These are phyloP conservation scores for Polymixis flavicincta DNA, from an alignment of 2,888 invertebrate genomes.

Conservation along the genomic window DNA sequence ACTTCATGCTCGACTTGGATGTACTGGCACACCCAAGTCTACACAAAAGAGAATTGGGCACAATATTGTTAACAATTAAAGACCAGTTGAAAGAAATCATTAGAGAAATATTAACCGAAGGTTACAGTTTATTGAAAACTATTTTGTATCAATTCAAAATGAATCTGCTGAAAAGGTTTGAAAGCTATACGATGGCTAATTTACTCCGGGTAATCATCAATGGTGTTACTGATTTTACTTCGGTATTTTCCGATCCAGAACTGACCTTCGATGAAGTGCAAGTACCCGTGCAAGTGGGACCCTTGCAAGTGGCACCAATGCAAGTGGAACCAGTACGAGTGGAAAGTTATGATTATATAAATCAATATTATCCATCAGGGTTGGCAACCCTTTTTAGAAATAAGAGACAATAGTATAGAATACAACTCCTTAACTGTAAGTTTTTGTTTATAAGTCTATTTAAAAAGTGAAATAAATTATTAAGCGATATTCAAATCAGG, in stretches of 20 bases:
- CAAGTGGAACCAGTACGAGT: conserved; percentile 19
- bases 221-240: conserved; percentile 72
- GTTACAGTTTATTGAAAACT: conserved; percentile 65
- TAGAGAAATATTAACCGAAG: conserved; percentile 70
- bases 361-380: conserved; percentile 22
- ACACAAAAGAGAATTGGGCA: conserved; percentile 63
- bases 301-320: conserved; percentile 1
- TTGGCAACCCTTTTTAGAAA: conserved; percentile 18
- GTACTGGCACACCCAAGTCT: conserved; percentile 14
- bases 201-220: conserved; percentile 73
- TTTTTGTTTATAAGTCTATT: background rate
- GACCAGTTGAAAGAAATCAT: conserved; percentile 74
- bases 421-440: background rate
- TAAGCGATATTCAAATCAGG: background rate
- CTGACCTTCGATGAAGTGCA: conserved; percentile 1
- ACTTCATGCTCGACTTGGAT: conserved; percentile 42
- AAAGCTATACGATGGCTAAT: conserved; percentile 74
- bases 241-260: conserved; percentile 44
- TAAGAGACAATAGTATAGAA: conserved; percentile 19
- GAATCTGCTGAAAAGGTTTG: conserved; percentile 74
- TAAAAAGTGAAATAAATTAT: conserved; percentile 15
- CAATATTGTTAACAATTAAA: conserved; percentile 72
- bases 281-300: background rate
- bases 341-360: conserved; percentile 31
- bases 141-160: conserved; percentile 72